Conservation (phyloP, 2,113 vertebrate species). For the Irena cyanogastra region DNA sequence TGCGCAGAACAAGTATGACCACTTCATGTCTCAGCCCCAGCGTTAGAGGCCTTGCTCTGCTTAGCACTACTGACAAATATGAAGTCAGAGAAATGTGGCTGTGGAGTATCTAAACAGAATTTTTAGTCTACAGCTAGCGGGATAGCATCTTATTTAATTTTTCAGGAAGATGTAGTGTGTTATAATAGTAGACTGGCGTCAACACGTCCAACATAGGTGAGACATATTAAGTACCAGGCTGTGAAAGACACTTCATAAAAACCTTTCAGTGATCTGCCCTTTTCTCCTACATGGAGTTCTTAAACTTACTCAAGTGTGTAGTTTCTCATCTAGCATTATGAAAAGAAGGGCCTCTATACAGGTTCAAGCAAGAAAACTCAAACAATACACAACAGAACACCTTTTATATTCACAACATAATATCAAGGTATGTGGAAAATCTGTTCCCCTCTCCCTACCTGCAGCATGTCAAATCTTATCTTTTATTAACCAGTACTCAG, state of each 20-base stretch:
- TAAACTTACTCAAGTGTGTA: neutral
- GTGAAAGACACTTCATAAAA: neutral
- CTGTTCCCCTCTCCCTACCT: fast-evolving
- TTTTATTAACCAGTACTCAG: neutral
- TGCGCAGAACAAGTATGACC: neutral
- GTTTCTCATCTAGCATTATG: neutral
- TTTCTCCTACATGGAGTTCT: neutral
- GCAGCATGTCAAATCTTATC: neutral
- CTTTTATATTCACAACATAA: neutral
- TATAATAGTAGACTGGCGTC: neutral
- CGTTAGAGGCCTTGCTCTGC: neutral
- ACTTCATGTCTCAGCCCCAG: fast-evolving
- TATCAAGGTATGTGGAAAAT: neutral
- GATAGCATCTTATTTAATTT: neutral
- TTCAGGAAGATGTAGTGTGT: neutral
- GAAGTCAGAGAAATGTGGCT: neutral
- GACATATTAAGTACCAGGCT: neutral
- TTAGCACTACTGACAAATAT: fast-evolving
- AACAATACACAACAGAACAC: neutral
- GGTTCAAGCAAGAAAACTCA: neutral
- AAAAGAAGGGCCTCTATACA: neutral
- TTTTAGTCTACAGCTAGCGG: neutral
- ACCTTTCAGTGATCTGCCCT: neutral
- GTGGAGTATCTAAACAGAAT: neutral
- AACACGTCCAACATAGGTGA: neutral